Evolutionary conservation across 2,113 vertebrate genomes (phyloP), one percentile per base, ranked within the genome.

Genomic region (Echinops telfairi): DNA sequence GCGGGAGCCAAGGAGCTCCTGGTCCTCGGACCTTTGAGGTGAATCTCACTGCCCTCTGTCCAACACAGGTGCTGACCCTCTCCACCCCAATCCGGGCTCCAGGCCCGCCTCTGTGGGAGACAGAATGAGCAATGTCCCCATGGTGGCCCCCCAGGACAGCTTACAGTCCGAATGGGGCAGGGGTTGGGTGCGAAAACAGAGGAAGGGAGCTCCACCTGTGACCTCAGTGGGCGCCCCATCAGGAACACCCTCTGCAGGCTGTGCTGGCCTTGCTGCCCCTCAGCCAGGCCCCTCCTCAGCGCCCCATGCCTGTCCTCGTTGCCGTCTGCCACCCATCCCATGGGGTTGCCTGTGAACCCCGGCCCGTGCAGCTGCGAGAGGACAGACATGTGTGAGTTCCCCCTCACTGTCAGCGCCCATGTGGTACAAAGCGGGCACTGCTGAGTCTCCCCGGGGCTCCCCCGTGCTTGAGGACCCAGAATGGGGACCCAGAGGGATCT

Each of bases 341-440:
- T 16, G 31, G 1, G 3, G 25, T 12, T 4, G 33, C 23, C 38
- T 22, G 0, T 0, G 15, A 0, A 0, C 0, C 22, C 31, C 29
- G 19, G 11, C 17, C 8, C 0, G n/a, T 71, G 19, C 43, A 14
- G 36, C 66, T 1, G 2, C 0, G 19, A 11, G 22, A 15, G 10
- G 38, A 71, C 57, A 47, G 36, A 31, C 29, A 8, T 0, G 25
- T 8, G 2, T 3, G 1, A 15, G n/a, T 25, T 1, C n/a, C 5
- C 1, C 17, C 57, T 16, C 11, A 33, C 17, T 3, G 11, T 25
- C 17, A 20, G 47, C 53, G 5, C 2, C 19, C 0, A 29, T 0
- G 0, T 6, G n/a, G 47, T 1, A 14, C 22, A 2, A 6, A 4
- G 64, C 2, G 1, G 9, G 43, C 75, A 1, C 79, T 29, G 53